A percentile compares a stretch with the other conserved stretches of the same genome.
Conservation (phyloP, 2,888 invertebrate genomes). For the Heliconius charithonia region DNA sequence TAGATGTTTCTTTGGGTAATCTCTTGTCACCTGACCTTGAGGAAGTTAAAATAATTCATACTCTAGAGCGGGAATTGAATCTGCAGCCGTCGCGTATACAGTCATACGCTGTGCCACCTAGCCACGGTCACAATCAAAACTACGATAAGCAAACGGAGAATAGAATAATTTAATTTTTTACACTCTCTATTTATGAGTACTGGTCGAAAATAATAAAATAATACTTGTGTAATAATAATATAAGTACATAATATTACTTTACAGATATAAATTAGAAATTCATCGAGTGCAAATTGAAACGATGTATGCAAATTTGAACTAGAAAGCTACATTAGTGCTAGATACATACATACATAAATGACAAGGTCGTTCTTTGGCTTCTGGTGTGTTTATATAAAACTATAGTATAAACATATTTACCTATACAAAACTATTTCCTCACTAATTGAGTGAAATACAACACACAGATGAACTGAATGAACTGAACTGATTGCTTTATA, state of each 20-base stretch:
- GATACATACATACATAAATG: background rate
- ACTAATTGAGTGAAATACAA: too few species aligned
- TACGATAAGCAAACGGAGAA: background rate
- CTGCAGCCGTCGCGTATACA: too few species aligned
- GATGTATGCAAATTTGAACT: conserved; percentile 2
- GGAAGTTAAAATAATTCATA: too few species aligned
- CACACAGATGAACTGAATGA: too few species aligned
- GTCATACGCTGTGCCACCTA: too few species aligned
- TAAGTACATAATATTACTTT: background rate
- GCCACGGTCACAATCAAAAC: background rate
- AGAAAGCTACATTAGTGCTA: background rate
- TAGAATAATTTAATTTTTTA: background rate
- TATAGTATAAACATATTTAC: background rate
- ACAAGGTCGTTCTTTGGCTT: conserved; percentile 16
- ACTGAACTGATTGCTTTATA: too few species aligned
- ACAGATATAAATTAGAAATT: conserved; percentile 3
- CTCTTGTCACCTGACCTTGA: too few species aligned
- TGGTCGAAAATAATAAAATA: background rate
- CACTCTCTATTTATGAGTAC: background rate
- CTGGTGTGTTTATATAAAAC: background rate
- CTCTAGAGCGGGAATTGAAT: too few species aligned
- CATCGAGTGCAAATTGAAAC: background rate
- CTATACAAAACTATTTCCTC: too few species aligned
- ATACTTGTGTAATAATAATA: background rate
- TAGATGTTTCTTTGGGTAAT: too few species aligned